Evolutionary conservation across 2,797 vertebrate species (phyloP).

Genomic region (Gambelia wislizenii): DNA sequence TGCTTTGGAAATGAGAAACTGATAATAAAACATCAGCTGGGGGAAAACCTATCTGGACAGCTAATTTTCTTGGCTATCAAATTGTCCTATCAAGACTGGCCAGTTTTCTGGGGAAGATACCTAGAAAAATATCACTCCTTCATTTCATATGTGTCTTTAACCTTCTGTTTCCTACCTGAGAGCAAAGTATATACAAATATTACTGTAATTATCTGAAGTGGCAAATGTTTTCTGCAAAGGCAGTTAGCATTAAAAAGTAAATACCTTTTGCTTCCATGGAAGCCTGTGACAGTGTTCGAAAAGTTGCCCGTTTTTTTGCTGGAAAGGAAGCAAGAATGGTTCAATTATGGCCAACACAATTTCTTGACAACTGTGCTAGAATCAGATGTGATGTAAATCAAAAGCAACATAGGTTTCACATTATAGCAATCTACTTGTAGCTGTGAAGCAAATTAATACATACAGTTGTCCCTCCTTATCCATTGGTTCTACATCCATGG

Average conservation of each 20-base stretch:
- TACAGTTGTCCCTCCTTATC: too few species aligned
- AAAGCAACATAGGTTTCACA: background rate
- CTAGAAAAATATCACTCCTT: background rate
- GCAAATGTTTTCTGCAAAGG: background rate
- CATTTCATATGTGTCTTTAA: background rate
- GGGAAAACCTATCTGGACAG: background rate
- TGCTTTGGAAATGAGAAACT: background rate
- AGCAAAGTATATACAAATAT: background rate
- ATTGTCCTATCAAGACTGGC: background rate
- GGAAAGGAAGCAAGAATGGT: constrained; percentile 53
- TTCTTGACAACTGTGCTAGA: background rate
- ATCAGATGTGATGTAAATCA: background rate
- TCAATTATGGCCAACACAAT: background rate
- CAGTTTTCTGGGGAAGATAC: background rate
- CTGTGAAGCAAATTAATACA: background rate
- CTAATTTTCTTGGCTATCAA: background rate
- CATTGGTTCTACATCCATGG: too few species aligned
- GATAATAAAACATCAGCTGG: background rate
- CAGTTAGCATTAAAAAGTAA: constrained; percentile 33
- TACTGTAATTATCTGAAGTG: background rate
- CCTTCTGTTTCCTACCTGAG: background rate
- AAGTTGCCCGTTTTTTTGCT: constrained; percentile 51
- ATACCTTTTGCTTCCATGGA: constrained; percentile 65
- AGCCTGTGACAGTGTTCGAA: constrained; percentile 3
- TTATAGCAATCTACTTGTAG: background rate